Base-by-base conservation (phyloP, 2,113 vertebrate genomes). In the Aphyosemion australe region DNA sequence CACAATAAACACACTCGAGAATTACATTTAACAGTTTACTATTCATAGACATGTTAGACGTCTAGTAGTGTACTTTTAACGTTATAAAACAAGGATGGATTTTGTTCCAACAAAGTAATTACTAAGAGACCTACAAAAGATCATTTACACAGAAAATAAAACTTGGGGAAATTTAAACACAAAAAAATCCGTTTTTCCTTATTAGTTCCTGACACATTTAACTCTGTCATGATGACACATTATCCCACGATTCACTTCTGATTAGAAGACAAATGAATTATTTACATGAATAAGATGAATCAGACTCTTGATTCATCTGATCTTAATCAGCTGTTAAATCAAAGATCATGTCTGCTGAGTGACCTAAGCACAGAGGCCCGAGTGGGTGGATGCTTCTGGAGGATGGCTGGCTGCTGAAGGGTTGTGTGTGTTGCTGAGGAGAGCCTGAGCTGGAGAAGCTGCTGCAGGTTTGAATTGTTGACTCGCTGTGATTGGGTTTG, bases 291-390 rank as follows among this genome's bases (percentile, higher is more conserved):
- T 58, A 41, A 75, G 50, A 66, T 64, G 48, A 69, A 65, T 76
- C 49, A 18, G 42, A 18, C 52, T 64, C 57, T 52, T 64, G 31
- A 78, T 51, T 85, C 64, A 50, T 6, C 53, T 69, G 49, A 77
- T 88, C n/a, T n/a, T n/a, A n/a, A n/a, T 55, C 49, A 52, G 34
- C 42, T 67, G 41, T 34, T 13, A 32, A 68, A 13, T 13, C 31
- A 56, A 39, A 19, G 6, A 11, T n/a, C 10, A 12, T 2, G 15
- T 16, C 42, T 34, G 53, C 68, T 15, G 51, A 59, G 31, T 69
- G 61, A 77, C 76, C 52, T 74, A 64, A 72, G 78, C 74, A 79
- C n/a, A n/a, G n/a, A n/a, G n/a, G n/a, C n/a, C n/a, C n/a, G n/a
- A n/a, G n/a, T n/a, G n/a, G n/a, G 15, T 41, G 18, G 20, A 8